phyloP scores from a whole-genome alignment of 2,113 vertebrate genomes.

The Lasiurus borealis region DNA sequence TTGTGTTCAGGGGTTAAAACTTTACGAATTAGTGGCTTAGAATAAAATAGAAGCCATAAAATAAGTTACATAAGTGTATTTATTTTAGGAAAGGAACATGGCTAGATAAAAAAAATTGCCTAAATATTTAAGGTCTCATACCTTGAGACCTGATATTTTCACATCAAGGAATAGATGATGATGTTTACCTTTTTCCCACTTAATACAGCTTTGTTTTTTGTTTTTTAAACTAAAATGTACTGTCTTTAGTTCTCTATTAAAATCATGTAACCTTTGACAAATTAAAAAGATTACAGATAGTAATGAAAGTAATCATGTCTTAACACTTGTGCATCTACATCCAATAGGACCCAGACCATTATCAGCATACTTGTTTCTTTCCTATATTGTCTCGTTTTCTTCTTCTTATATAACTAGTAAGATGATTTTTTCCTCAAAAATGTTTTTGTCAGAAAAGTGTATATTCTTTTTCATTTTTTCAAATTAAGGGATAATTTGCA shows the following conservation, averaged over 20 bases:
- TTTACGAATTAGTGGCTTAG: conserved; percentile 29
- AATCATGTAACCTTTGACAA: conserved; percentile 8
- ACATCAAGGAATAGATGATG: background rate
- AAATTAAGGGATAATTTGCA: conserved; percentile 11
- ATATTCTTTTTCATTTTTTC: conserved; percentile 38
- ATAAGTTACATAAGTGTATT: background rate
- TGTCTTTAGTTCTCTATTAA: conserved; percentile 34
- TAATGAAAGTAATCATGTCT: background rate
- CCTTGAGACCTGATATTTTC: background rate
- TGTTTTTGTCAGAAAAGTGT: background rate
- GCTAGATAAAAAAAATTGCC: background rate
- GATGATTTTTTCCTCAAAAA: background rate
- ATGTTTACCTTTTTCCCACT: background rate
- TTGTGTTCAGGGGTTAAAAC: conserved; percentile 35
- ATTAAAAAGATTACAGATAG: background rate
- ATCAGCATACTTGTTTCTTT: background rate
- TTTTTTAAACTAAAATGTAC: background rate
- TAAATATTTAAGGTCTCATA: background rate
- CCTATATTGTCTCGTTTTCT: conserved; percentile 27
- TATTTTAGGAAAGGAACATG: conserved; percentile 8
- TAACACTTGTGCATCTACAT: background rate
- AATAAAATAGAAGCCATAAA: background rate
- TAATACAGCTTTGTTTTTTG: background rate
- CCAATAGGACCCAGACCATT: background rate
- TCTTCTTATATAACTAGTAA: background rate